Evolutionary conservation across 2,888 invertebrate genomes (phyloP).

Genomic region (Penaeus monodon): DNA sequence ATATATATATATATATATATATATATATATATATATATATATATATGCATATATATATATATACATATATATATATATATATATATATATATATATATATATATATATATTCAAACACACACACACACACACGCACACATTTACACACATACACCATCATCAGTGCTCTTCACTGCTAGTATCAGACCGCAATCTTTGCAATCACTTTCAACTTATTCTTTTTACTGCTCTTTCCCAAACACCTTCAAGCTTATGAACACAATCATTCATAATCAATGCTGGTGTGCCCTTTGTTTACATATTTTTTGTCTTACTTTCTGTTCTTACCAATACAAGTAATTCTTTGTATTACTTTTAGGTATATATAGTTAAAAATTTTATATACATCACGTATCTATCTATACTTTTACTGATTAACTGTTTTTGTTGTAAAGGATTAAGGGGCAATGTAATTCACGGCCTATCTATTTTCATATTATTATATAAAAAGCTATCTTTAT

Average conservation of each 20-base stretch:
- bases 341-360: background rate
- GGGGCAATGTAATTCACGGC: too few relatives aligned
- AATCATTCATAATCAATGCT: too few relatives aligned
- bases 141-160: background rate
- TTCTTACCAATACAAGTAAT: background rate
- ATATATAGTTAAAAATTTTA: background rate
- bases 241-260: too few relatives aligned
- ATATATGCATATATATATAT: too few relatives aligned
- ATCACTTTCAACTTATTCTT: too few relatives aligned
- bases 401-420: too few relatives aligned
- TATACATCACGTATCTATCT: background rate
- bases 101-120: background rate
- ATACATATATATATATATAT: background rate
- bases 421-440: too few relatives aligned
- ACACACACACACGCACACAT: background rate
- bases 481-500: too few relatives aligned
- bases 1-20: slow-evolving; percentile 9
- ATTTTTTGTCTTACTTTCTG: too few relatives aligned
- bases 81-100: background rate
- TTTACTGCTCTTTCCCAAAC: too few relatives aligned
- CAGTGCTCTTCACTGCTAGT: background rate
- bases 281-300: too few relatives aligned
- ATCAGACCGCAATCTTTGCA: background rate
- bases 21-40: background rate
- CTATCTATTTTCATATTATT: too few relatives aligned